These are phyloP conservation scores for Stichopus horrens DNA, from an alignment of 53 echinoderm and acorn worm genomes.

Conservation along the genomic window DNA sequence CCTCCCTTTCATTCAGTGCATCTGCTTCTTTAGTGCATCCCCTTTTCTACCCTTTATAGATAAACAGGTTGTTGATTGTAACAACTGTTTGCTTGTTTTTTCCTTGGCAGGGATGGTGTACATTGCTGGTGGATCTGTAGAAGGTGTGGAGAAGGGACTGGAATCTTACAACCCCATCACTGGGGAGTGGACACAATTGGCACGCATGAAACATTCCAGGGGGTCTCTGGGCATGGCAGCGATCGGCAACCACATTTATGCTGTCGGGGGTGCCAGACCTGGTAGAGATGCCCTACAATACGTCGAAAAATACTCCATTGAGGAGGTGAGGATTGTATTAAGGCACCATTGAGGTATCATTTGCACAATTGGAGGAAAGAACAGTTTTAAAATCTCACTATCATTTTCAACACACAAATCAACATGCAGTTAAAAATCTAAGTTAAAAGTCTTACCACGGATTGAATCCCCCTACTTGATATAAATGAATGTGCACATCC, in stretches of 20 bases:
- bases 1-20: too few relatives aligned
- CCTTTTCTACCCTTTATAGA: too few relatives aligned
- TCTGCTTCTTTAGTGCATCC: too few relatives aligned
- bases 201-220: constrained; percentile 80
- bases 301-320: constrained; percentile 80
- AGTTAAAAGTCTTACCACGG: too few relatives aligned
- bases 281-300: constrained; percentile 72
- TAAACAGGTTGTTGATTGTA: too few relatives aligned
- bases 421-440: too few relatives aligned
- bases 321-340: constrained; percentile 66
- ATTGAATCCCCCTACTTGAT: too few relatives aligned
- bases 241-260: constrained; percentile 76
- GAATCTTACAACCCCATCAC: constrained; percentile 92
- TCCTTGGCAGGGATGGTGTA: constrained; percentile 74
- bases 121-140: constrained; percentile 82
- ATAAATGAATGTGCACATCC: too few relatives aligned
- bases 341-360: not conserved
- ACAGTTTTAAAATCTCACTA: not conserved
- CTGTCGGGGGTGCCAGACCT: constrained; percentile 80
- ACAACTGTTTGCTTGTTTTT: not conserved
- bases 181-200: constrained; percentile 79
- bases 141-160: constrained; percentile 68
- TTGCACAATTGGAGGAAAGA: not conserved
- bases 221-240: constrained; percentile 71
- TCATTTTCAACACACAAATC: too few relatives aligned